Evolutionary conservation across 2,888 invertebrate genomes (phyloP).

Genomic region (Stenichneumon culpator): DNA sequence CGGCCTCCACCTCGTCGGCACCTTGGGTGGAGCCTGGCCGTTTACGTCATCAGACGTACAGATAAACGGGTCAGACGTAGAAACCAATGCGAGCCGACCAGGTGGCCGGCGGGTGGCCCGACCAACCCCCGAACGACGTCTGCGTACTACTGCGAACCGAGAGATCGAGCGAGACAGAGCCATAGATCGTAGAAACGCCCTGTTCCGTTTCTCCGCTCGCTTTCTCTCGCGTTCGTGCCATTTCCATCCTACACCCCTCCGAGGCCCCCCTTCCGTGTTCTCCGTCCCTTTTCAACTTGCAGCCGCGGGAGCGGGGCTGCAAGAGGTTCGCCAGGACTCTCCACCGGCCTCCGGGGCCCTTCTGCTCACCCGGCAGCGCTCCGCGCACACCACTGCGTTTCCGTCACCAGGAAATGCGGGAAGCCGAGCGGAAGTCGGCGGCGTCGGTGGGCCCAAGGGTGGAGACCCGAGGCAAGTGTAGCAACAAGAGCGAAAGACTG

Average conservation of each 20-base stretch:
- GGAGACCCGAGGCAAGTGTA: slow-evolving; percentile 57
- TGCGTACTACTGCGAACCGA: slow-evolving; percentile 62
- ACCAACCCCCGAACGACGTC: slow-evolving; percentile 68
- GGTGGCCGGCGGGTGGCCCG: slow-evolving; percentile 72
- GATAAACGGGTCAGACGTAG: slow-evolving; percentile 83
- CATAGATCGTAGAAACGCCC: slow-evolving; percentile 68
- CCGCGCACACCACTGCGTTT: slow-evolving; percentile 58
- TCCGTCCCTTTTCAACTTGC: slow-evolving; percentile 55
- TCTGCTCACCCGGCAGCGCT: slow-evolving; percentile 24
- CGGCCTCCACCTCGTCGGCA: slow-evolving; percentile 51
- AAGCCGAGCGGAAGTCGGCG: slow-evolving; percentile 67
- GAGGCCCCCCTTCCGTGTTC: background rate
- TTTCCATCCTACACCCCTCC: slow-evolving; percentile 25
- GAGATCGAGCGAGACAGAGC: slow-evolving; percentile 51
- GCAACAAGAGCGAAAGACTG: slow-evolving; percentile 57
- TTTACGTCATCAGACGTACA: slow-evolving; percentile 83
- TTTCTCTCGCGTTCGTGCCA: slow-evolving; percentile 57
- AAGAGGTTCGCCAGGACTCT: slow-evolving; percentile 55
- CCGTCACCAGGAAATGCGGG: slow-evolving; percentile 68
- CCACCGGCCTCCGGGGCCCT: slow-evolving; percentile 30
- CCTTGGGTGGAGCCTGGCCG: slow-evolving; percentile 83
- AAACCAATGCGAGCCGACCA: slow-evolving; percentile 82
- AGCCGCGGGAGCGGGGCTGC: slow-evolving; percentile 5
- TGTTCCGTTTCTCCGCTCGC: slow-evolving; percentile 56
- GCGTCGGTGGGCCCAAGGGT: slow-evolving; percentile 59